A percentile compares a stretch with the other conserved stretches of the same genome.
phyloP scores from a whole-genome alignment of 2,888 invertebrate species.

The Artemia sinica region DNA sequence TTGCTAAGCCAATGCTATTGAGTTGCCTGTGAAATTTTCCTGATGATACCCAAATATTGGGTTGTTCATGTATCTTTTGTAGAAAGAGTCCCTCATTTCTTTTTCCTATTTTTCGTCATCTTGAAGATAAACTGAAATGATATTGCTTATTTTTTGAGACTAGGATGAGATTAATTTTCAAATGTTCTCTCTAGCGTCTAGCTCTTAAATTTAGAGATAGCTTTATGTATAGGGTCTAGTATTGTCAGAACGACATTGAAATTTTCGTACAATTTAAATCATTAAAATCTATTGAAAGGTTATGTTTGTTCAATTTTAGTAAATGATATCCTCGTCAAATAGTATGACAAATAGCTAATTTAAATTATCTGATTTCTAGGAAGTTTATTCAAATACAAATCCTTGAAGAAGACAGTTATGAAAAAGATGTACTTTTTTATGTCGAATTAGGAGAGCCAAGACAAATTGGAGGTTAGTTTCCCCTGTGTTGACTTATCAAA shows the following conservation, averaged over 20 bases:
- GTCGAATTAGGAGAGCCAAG: constrained; percentile 78
- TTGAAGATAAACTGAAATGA: no score
- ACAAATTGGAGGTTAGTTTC: constrained; percentile 61
- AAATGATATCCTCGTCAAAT: neutral
- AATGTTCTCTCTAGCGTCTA: no score
- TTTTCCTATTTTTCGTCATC: no score
- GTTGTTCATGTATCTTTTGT: no score
- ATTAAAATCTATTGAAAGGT: neutral
- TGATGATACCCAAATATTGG: no score
- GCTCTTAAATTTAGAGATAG: no score
- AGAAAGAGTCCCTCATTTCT: no score
- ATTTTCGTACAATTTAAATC: neutral
- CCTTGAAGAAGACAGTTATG: constrained; percentile 91
- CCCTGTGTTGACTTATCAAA: neutral
- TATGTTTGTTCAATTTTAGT: neutral
- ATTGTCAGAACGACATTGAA: neutral
- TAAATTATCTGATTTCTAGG: constrained; percentile 44
- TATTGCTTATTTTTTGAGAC: no score
- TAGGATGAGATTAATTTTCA: no score
- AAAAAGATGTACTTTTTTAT: constrained; percentile 84
- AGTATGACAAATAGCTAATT: neutral
- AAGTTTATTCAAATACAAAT: constrained; percentile 68
- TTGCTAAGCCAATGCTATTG: no score
- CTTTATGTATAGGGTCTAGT: no score
- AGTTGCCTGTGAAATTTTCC: no score